These are phyloP conservation scores for Ailuropoda melanoleuca DNA, from an alignment of 2,113 vertebrate genomes.

Conservation along the genomic window DNA sequence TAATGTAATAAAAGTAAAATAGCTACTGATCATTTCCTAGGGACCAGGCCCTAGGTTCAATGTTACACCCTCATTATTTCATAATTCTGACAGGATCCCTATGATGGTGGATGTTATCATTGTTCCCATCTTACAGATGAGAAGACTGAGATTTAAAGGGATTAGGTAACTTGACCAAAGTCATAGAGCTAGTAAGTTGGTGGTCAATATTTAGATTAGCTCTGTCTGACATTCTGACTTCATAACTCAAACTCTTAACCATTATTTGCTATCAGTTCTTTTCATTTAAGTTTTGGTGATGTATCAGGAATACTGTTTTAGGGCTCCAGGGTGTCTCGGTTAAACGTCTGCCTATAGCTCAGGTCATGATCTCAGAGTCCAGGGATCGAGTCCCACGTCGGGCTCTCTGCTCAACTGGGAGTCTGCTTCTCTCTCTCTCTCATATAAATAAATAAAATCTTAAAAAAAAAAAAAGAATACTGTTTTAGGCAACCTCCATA, in stretches of 20 bases:
- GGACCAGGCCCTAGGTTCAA: background rate
- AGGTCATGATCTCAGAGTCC: no score
- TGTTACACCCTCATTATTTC: background rate
- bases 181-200: background rate
- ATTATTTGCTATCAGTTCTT: background rate
- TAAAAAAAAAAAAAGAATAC: background rate
- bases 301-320: background rate
- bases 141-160: background rate
- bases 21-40: background rate
- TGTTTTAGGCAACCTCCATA: background rate
- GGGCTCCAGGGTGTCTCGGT: no score
- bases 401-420: no score
- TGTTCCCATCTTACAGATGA: background rate
- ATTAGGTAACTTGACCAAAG: background rate
- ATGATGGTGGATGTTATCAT: background rate
- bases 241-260: background rate
- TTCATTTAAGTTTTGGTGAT: background rate
- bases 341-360: no score
- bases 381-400: no score
- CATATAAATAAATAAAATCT: no score
- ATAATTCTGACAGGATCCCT: background rate
- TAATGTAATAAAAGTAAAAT: constrained; percentile 26
- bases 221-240: background rate
- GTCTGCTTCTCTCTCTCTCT: no score
- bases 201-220: background rate